Conservation (phyloP, 2,888 invertebrate species). For the Drosophila emarginata region DNA sequence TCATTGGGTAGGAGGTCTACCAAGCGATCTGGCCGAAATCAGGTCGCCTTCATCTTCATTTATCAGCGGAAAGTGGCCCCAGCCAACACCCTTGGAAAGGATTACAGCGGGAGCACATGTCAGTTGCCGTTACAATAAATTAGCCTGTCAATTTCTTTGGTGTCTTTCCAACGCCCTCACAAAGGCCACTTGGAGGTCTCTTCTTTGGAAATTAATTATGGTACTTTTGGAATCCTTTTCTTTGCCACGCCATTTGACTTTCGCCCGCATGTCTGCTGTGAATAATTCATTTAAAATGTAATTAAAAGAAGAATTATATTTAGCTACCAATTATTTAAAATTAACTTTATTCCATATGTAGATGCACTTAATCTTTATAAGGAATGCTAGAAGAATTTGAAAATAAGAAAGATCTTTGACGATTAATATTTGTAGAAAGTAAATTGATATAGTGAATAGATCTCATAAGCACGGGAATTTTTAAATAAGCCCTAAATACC, state of each 20-base stretch:
- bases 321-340: too few relatives aligned
- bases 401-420: background rate
- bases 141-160: conserved; percentile 57
- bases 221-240: conserved; percentile 25
- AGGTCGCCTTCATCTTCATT: conserved; percentile 62
- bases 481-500: background rate
- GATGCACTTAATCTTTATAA: background rate
- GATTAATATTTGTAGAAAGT: background rate
- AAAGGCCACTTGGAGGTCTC: conserved; percentile 10
- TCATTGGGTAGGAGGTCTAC: conserved; percentile 37
- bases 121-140: conserved; percentile 76
- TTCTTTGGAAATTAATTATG: conserved; percentile 60
- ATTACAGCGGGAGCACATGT: conserved; percentile 34
- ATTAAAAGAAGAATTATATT: background rate
- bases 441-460: background rate
- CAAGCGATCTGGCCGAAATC: conserved; percentile 46
- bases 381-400: background rate
- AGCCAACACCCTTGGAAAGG: conserved; percentile 8
- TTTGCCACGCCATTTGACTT: conserved; percentile 42
- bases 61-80: conserved; percentile 56
- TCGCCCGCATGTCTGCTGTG: conserved; percentile 47
- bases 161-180: conserved; percentile 19
- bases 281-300: conserved; percentile 4
- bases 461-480: background rate
- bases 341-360: background rate